Conservation (phyloP, 2,888 invertebrate species). For the Phyllotreta cruciferae region DNA sequence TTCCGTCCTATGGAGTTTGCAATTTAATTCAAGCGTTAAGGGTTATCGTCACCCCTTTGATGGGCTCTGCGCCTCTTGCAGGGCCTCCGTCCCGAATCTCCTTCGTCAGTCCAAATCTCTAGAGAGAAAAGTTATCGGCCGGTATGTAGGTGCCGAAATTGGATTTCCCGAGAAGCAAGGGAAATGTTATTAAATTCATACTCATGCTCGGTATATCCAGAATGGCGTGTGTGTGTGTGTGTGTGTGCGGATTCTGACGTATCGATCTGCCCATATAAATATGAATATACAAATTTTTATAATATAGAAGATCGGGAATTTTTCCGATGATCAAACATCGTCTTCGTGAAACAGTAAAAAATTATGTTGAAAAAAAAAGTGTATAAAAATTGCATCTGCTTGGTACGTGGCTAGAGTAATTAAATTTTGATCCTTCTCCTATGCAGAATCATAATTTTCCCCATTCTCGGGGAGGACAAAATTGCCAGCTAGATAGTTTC, state of each 20-base stretch:
- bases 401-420: too few relatives aligned
- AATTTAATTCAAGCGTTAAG: slow-evolving; percentile 9
- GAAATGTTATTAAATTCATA: slow-evolving; percentile 29
- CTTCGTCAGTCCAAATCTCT: slow-evolving; percentile 15
- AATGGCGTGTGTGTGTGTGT: slow-evolving; percentile 8
- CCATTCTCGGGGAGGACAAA: too few relatives aligned
- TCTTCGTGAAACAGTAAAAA: too few relatives aligned
- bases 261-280: slow-evolving; percentile 4
- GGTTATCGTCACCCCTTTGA: slow-evolving; percentile 20
- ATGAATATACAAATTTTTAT: background rate
- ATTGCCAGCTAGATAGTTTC: too few relatives aligned
- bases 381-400: too few relatives aligned
- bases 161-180: slow-evolving; percentile 25
- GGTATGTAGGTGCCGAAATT: slow-evolving; percentile 25
- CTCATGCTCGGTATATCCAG: slow-evolving; percentile 17
- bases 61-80: slow-evolving; percentile 1
- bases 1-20: background rate
- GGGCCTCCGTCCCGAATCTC: slow-evolving; percentile 16
- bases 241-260: slow-evolving; percentile 12
- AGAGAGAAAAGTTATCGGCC: slow-evolving; percentile 26
- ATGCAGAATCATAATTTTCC: too few relatives aligned
- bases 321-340: too few relatives aligned
- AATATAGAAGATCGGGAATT: background rate
- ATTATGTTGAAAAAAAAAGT: too few relatives aligned
- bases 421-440: too few relatives aligned